These are phyloP conservation scores for Caenorhabditis zanzibari DNA, from an alignment of 2,888 invertebrate species.

Conservation along the genomic window DNA sequence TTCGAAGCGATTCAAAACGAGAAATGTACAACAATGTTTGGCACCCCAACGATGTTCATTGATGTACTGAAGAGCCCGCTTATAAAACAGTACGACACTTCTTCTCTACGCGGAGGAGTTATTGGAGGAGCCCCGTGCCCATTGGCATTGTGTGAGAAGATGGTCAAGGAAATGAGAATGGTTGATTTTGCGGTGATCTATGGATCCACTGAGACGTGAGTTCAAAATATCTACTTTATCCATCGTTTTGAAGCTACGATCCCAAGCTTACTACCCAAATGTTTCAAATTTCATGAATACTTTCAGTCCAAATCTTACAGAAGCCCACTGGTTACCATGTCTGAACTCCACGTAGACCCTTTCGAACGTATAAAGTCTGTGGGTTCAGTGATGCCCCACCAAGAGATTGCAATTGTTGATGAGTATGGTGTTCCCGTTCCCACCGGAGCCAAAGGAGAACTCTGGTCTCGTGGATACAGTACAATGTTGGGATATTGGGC, in stretches of 20 bases:
- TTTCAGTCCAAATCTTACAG: slow-evolving; percentile 6
- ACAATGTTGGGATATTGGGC: slow-evolving; percentile 90
- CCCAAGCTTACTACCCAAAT: neutral
- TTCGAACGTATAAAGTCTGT: slow-evolving; percentile 85
- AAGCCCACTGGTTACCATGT: slow-evolving; percentile 85
- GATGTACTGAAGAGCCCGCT: slow-evolving; percentile 84
- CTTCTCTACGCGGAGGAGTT: slow-evolving; percentile 72
- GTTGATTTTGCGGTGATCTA: slow-evolving; percentile 74
- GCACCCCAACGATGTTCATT: slow-evolving; percentile 85
- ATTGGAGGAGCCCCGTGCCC: slow-evolving; percentile 89
- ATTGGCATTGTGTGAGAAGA: slow-evolving; percentile 84
- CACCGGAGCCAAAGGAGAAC: slow-evolving; percentile 79
- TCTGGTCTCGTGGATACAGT: slow-evolving; percentile 87
- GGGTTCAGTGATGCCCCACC: slow-evolving; percentile 85
- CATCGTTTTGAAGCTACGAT: too few relatives aligned
- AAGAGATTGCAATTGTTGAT: slow-evolving; percentile 84
- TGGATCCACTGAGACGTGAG: slow-evolving; percentile 62
- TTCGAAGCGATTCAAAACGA: slow-evolving; percentile 88
- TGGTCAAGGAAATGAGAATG: slow-evolving; percentile 84
- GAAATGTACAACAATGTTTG: slow-evolving; percentile 86
- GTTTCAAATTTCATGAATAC: too few relatives aligned
- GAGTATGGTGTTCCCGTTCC: slow-evolving; percentile 60
- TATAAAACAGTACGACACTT: slow-evolving; percentile 83
- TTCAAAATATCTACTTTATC: too few relatives aligned
- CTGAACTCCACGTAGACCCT: slow-evolving; percentile 84